Evolutionary conservation across 2,797 vertebrate genomes (phyloP).

Genomic region (Sebastes nivosus): DNA sequence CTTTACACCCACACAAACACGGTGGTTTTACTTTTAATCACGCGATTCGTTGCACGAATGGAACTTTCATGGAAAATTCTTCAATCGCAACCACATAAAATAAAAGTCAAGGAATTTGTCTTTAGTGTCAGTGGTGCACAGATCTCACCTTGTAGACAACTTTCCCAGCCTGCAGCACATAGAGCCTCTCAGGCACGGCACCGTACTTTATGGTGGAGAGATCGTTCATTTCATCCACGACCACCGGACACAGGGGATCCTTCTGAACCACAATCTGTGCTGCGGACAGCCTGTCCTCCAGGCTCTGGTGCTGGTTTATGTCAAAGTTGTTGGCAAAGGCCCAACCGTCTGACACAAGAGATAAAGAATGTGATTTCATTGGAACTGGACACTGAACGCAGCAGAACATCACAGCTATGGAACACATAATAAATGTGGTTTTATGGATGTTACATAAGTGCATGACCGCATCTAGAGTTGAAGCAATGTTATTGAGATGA

Average conservation of each 20-base stretch:
- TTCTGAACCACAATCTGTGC: conserved; percentile 86
- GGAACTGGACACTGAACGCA: background rate
- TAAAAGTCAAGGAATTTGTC: background rate
- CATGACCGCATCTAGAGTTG: background rate
- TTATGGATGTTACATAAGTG: background rate
- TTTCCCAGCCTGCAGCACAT: conserved; percentile 87
- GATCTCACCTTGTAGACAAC: conserved; percentile 89
- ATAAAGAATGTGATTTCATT: background rate
- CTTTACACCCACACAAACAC: background rate
- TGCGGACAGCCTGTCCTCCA: conserved; percentile 87
- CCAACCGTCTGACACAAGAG: conserved; percentile 86
- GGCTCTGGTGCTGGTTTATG: conserved; percentile 87
- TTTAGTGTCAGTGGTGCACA: background rate
- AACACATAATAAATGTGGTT: background rate
- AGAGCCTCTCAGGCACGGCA: conserved; percentile 91
- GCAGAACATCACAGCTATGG: background rate
- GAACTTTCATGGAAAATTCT: background rate
- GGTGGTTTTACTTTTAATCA: background rate
- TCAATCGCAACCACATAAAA: background rate
- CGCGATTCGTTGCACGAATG: background rate
- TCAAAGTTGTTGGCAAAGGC: conserved; percentile 91
- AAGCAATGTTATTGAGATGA: background rate
- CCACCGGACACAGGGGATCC: conserved; percentile 85
- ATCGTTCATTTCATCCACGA: conserved; percentile 91
- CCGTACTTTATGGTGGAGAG: conserved; percentile 84